Evolutionary conservation across 1,140 invertebrate genomes (phyloP).

Genomic region (Paralvinella palmiformis): DNA sequence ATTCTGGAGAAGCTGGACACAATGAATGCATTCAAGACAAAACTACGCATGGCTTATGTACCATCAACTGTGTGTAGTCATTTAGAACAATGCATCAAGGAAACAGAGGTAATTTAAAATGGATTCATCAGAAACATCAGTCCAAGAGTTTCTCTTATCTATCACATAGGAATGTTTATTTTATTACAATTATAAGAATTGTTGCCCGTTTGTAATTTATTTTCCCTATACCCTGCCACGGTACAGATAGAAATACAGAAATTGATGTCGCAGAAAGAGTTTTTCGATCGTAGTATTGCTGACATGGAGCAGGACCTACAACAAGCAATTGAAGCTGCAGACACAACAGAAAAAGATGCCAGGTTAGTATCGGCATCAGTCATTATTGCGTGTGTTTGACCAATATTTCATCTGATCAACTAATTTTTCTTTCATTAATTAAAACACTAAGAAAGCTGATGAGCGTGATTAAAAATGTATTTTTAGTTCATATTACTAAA

Average conservation of each 20-base stretch:
- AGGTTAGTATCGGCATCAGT: constrained; percentile 25
- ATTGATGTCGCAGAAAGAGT: constrained; percentile 45
- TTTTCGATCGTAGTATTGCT: constrained; percentile 39
- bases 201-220: not conserved
- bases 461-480: not conserved
- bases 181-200: not conserved
- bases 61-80: constrained; percentile 43
- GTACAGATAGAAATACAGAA: constrained; percentile 47
- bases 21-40: constrained; percentile 28
- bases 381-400: not conserved
- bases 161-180: not conserved
- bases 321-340: constrained; percentile 39
- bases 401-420: not conserved
- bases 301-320: constrained; percentile 45
- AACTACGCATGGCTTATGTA: constrained; percentile 38
- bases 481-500: not conserved
- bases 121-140: not conserved
- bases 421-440: not conserved
- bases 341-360: constrained; percentile 46
- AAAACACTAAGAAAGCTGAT: too few species aligned
- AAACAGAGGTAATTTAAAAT: constrained; percentile 39
- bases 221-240: not conserved
- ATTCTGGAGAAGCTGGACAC: constrained; percentile 44
- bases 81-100: constrained; percentile 48
- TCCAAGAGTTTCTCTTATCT: not conserved